Evolutionary conservation across 92 coral and sea anemone genomes (phyloP).

Genomic region (Actinernus sp.): DNA sequence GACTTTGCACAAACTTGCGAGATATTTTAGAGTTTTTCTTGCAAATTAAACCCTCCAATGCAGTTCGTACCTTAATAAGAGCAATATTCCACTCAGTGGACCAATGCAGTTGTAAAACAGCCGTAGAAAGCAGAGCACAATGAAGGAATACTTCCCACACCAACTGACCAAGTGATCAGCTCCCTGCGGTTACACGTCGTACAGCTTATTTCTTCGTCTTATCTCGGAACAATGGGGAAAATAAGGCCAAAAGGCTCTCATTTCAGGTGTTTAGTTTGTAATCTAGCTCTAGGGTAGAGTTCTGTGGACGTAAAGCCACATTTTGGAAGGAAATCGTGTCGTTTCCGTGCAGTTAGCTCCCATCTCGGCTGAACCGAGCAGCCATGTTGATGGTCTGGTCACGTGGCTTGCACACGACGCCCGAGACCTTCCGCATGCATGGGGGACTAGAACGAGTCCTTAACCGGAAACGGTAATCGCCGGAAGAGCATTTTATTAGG

Average conservation of each 20-base stretch:
- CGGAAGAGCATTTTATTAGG: not conserved
- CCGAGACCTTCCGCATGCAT: slow-evolving; percentile 42
- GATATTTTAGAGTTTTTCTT: no score
- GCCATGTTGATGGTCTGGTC: slow-evolving; percentile 55
- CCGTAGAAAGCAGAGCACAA: no score
- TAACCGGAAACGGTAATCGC: slow-evolving; percentile 35
- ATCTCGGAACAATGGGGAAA: no score
- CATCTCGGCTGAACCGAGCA: slow-evolving; percentile 43
- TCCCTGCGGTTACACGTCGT: no score
- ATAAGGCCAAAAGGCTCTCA: not conserved
- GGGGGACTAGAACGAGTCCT: slow-evolving; percentile 27
- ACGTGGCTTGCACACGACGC: slow-evolving; percentile 13
- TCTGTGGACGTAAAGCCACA: not conserved
- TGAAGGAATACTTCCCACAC: no score
- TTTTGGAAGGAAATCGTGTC: slow-evolving; percentile 7
- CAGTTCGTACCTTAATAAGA: no score
- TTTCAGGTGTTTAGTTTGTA: not conserved
- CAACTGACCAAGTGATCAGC: no score
- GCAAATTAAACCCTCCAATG: no score
- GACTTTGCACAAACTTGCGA: no score
- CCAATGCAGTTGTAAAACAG: no score
- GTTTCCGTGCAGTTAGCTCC: slow-evolving; percentile 19
- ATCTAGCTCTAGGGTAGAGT: not conserved
- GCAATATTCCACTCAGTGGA: no score
- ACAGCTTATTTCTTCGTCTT: no score